These are phyloP conservation scores for Brotula barbata DNA, from an alignment of 2,797 vertebrate genomes.

Conservation along the genomic window DNA sequence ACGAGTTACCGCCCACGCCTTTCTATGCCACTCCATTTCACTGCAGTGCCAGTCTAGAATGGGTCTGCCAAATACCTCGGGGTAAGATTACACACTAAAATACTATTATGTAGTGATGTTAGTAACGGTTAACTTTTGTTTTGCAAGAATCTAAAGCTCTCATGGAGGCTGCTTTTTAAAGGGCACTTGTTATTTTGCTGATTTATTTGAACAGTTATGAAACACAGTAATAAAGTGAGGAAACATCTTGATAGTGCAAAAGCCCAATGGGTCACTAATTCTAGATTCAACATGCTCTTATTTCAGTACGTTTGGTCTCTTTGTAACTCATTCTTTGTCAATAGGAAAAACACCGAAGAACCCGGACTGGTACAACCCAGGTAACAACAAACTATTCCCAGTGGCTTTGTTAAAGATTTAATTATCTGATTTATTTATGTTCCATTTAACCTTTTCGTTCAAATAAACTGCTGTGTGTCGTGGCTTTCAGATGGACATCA, in stretches of 20 bases:
- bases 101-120: neutral
- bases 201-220: neutral
- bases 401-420: neutral
- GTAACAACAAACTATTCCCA: slow-evolving; percentile 71
- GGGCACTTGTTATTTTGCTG: neutral
- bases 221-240: slow-evolving; percentile 1
- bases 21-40: slow-evolving; percentile 88
- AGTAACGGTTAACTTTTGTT: neutral
- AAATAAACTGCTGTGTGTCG: too few relatives aligned
- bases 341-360: slow-evolving; percentile 83
- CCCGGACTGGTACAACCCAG: slow-evolving; percentile 93
- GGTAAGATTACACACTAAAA: slow-evolving; percentile 74
- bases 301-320: too few relatives aligned
- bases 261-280: neutral
- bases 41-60: slow-evolving; percentile 91
- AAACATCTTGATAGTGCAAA: neutral
- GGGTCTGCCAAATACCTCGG: slow-evolving; percentile 93
- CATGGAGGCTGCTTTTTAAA: neutral
- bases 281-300: neutral
- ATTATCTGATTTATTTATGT: neutral
- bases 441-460: too few relatives aligned
- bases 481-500: slow-evolving; percentile 81
- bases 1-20: slow-evolving; percentile 38
- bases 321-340: slow-evolving; percentile 21
- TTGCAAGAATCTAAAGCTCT: neutral